These are phyloP conservation scores for Nezara viridula DNA, from an alignment of 2,888 invertebrate genomes.

Conservation along the genomic window DNA sequence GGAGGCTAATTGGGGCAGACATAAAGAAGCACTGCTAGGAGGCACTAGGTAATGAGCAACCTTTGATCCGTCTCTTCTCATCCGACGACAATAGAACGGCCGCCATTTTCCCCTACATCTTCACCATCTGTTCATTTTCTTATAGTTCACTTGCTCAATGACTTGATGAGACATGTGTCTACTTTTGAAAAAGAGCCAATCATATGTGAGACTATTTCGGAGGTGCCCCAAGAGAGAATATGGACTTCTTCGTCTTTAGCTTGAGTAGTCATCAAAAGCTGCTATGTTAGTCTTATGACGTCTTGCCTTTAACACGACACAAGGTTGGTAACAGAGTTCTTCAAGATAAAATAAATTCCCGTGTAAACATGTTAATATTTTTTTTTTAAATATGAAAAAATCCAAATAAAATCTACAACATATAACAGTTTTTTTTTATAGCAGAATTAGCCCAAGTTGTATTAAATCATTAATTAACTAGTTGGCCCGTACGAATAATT, in stretches of 20 bases:
- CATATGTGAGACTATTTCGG: conserved; percentile 19
- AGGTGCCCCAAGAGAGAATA: background rate
- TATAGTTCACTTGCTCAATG: background rate
- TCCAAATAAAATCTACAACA: too few species aligned
- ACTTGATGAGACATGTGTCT: background rate
- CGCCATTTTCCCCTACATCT: background rate
- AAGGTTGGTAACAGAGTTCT: too few species aligned
- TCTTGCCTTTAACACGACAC: too few species aligned
- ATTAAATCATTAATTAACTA: too few species aligned
- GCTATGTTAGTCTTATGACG: background rate
- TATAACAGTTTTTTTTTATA: too few species aligned
- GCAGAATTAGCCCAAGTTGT: too few species aligned
- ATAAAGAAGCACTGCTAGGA: conserved; percentile 18
- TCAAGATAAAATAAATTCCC: too few species aligned
- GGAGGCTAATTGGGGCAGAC: background rate
- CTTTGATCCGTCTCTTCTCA: background rate
- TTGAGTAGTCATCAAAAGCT: background rate
- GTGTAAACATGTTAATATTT: too few species aligned
- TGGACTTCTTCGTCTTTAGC: background rate
- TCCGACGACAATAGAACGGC: background rate
- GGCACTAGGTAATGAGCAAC: conserved; percentile 9
- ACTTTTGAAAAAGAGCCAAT: background rate
- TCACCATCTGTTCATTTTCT: background rate
- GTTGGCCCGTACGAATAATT: too few species aligned
- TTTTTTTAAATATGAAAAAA: too few species aligned